Conservation (phyloP, 2,888 invertebrate genomes). For the Sussaba pulchella region DNA sequence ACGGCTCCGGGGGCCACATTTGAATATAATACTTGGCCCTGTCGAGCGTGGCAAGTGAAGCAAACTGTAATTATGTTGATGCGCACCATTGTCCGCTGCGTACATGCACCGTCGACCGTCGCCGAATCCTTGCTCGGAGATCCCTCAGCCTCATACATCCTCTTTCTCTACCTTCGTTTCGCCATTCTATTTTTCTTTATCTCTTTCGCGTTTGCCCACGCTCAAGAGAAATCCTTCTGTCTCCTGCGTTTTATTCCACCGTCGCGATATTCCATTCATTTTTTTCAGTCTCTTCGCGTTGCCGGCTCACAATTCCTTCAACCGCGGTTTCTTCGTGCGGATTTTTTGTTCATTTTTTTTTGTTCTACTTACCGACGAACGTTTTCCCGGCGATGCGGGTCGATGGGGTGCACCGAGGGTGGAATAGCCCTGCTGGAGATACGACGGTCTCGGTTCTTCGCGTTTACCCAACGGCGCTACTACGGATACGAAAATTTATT, state of each 20-base stretch:
- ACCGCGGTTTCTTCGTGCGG: conserved; percentile 9
- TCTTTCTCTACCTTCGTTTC: conserved; percentile 68
- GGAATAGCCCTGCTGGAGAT: conserved; percentile 49
- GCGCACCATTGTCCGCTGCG: conserved; percentile 81
- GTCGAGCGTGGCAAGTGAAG: conserved; percentile 76
- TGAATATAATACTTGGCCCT: conserved; percentile 82
- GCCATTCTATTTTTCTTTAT: conserved; percentile 49
- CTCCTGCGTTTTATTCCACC: conserved; percentile 55
- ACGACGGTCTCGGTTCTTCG: conserved; percentile 44
- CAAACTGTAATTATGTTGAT: conserved; percentile 84
- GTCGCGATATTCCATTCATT: conserved; percentile 57
- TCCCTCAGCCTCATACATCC: conserved; percentile 52
- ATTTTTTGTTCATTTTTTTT: conserved; percentile 7
- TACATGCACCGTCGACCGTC: conserved; percentile 68
- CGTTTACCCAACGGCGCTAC: conserved; percentile 47
- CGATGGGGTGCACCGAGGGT: conserved; percentile 55
- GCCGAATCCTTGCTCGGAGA: conserved; percentile 74
- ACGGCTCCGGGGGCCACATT: conserved; percentile 76
- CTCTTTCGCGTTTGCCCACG: conserved; percentile 74
- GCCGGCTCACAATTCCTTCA: conserved; percentile 47
- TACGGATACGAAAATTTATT: conserved; percentile 66
- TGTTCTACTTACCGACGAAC: conserved; percentile 44
- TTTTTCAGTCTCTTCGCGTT: conserved; percentile 39
- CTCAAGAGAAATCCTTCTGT: conserved; percentile 70
- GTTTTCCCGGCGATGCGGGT: conserved; percentile 51